Base-by-base conservation (phyloP, 2,113 vertebrate species). In the Oxyura jamaicensis region DNA sequence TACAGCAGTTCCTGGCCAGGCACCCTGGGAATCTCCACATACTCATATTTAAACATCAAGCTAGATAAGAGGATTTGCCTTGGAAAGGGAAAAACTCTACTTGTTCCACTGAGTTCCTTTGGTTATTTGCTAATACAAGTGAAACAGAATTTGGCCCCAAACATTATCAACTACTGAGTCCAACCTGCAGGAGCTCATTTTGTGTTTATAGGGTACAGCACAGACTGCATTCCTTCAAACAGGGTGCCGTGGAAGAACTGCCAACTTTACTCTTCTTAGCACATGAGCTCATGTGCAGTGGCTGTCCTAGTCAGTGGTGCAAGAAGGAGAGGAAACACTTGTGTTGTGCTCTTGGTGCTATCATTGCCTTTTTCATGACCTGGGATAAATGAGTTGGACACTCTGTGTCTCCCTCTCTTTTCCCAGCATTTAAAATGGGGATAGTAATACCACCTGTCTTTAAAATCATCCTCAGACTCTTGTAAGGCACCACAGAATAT, bases 231-330 rank as follows among this genome's bases (percentile, higher is more conserved):
- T 46, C 41, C 69, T 16, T 52, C 23, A 59, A 88, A 55, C 17
- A 58, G 2, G 0, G 35, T 7, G 4, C 7, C 46, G 23, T 13
- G n/a, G 52, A 78, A 63, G 59, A 65, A 39, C 25, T 55, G 46
- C 29, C 68, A 60, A 25, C 39, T 52, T 23, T 21, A 9, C 15
- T 5, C 8, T 53, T 44, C 28, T 59, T 35, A 36, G 53, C 31
- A 50, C 12, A 31, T 53, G 0, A 42, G 41, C 1, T 5, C 12
- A 12, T 0, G 1, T 11, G 12, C 41, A 46, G 25, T 3, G 15
- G 5, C 26, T 26, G 28, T 28, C 14, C 48, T 22, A 6, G 33
- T 3, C 14, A n/a, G 26, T 1, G 23, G 48, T 28, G 13, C 86
- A 74, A 36, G 36, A 74, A 42, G 39, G n/a, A 74, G 81, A 46